Percentiles rank a stretch among this genome's conserved stretches.
Conservation (phyloP, 2,888 invertebrate species). For the Tortrix viridana region DNA sequence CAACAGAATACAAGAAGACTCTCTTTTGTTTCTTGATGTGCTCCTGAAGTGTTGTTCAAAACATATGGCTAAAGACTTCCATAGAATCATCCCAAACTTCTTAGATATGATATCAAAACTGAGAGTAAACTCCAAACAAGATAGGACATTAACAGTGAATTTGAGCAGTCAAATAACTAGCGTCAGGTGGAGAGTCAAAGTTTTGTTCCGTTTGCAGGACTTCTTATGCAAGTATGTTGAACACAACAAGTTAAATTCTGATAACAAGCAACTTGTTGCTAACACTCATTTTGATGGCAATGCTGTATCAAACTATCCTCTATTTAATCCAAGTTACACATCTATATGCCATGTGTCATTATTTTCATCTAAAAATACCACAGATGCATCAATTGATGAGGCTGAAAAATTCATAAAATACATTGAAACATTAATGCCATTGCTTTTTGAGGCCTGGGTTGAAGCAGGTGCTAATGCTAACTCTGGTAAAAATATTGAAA, state of each 20-base stretch:
- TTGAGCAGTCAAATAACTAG: conserved; percentile 89
- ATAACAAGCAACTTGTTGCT: conserved; percentile 42
- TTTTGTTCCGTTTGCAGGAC: conserved; percentile 88
- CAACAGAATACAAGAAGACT: conserved; percentile 91
- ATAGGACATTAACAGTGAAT: conserved; percentile 87
- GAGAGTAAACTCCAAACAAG: conserved; percentile 85
- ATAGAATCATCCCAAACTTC: conserved; percentile 90
- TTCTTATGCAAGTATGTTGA: conserved; percentile 67
- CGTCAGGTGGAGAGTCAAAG: conserved; percentile 91
- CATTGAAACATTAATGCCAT: conserved; percentile 87
- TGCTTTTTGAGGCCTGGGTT: conserved; percentile 93
- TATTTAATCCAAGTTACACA: conserved; percentile 62
- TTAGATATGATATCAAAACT: conserved; percentile 93
- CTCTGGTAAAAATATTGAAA: conserved; percentile 68
- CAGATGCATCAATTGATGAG: conserved; percentile 67
- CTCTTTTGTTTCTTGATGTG: conserved; percentile 90
- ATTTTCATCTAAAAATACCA: conserved; percentile 70
- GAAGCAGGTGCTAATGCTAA: conserved; percentile 87
- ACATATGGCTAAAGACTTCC: conserved; percentile 87
- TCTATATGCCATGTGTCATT: conserved; percentile 68
- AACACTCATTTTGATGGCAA: conserved; percentile 56
- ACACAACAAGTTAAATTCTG: conserved; percentile 53
- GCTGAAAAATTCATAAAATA: conserved; percentile 84
- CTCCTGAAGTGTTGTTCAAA: conserved; percentile 87
- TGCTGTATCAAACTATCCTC: conserved; percentile 56